These are phyloP conservation scores for Syrphus vitripennis DNA, from an alignment of 2,888 invertebrate genomes.

Conservation along the genomic window DNA sequence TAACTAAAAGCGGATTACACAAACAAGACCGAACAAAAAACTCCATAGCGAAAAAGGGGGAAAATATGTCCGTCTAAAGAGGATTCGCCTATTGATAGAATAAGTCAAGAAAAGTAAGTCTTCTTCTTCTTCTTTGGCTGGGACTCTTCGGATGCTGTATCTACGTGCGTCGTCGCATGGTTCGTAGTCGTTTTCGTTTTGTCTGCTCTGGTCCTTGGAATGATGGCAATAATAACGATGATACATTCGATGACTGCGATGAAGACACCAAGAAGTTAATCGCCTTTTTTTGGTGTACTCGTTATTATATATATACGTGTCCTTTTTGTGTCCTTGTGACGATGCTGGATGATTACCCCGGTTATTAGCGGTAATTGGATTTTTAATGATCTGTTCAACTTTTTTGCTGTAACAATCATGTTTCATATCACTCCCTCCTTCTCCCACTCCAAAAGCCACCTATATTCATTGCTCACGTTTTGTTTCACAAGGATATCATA, in stretches of 20 bases:
- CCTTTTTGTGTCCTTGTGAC: constrained; percentile 11
- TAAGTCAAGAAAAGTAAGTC: constrained; percentile 54
- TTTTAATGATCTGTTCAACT: constrained; percentile 70
- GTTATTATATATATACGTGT: constrained; percentile 18
- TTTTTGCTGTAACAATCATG: constrained; percentile 40
- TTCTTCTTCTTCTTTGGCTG: neutral
- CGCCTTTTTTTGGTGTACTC: constrained; percentile 58
- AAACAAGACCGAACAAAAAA: constrained; percentile 29
- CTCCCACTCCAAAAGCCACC: neutral
- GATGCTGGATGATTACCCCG: constrained; percentile 49
- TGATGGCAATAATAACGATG: constrained; percentile 48
- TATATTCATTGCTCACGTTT: neutral
- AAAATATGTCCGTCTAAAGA: constrained; percentile 2
- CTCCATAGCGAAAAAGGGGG: constrained; percentile 1
- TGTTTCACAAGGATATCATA: constrained; percentile 23
- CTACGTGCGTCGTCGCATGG: neutral
- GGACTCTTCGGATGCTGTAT: neutral
- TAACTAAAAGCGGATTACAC: constrained; percentile 71
- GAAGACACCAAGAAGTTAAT: constrained; percentile 63
- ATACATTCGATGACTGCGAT: constrained; percentile 49
- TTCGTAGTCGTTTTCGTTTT: neutral
- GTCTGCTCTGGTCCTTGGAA: neutral
- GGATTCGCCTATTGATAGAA: neutral
- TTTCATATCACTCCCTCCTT: neutral
- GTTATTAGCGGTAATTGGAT: constrained; percentile 70